Percentiles rank a stretch among this genome's conserved stretches.
phyloP scores from a whole-genome alignment of 1,140 invertebrate species.

The Daktulosphaira vitifoliae region DNA sequence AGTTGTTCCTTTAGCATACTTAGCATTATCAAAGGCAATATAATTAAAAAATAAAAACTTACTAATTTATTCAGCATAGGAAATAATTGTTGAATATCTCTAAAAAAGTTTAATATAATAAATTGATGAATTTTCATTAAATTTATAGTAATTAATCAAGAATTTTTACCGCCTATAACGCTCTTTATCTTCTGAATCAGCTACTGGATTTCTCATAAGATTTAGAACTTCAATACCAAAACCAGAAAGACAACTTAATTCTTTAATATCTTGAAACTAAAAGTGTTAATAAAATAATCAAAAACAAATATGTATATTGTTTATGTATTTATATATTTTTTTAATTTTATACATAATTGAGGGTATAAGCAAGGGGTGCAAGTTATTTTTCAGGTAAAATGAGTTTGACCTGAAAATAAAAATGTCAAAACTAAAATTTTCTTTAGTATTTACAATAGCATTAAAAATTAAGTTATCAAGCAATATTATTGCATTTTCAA shows the following conservation, averaged over 20 bases:
- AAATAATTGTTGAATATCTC: slow-evolving; percentile 15
- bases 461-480: too few species aligned
- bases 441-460: too few species aligned
- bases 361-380: too few species aligned
- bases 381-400: too few species aligned
- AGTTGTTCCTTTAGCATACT: neutral
- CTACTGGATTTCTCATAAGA: slow-evolving; percentile 8
- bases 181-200: slow-evolving; percentile 22
- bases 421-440: too few species aligned
- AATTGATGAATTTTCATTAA: too few species aligned
- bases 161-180: neutral
- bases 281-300: neutral
- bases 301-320: too few species aligned
- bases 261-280: slow-evolving; percentile 21
- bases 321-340: too few species aligned
- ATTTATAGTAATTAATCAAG: neutral
- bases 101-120: neutral
- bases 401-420: too few species aligned
- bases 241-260: neutral
- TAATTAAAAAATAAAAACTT: slow-evolving; percentile 7
- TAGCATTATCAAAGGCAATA: slow-evolving; percentile 6
- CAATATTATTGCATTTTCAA: too few species aligned
- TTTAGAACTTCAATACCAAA: slow-evolving; percentile 19
- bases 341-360: too few species aligned
- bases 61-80: slow-evolving; percentile 13